Percentiles rank a stretch among this genome's conserved stretches.
phyloP scores from a whole-genome alignment of 2,888 invertebrate species.

The Saturnia pavonia region DNA sequence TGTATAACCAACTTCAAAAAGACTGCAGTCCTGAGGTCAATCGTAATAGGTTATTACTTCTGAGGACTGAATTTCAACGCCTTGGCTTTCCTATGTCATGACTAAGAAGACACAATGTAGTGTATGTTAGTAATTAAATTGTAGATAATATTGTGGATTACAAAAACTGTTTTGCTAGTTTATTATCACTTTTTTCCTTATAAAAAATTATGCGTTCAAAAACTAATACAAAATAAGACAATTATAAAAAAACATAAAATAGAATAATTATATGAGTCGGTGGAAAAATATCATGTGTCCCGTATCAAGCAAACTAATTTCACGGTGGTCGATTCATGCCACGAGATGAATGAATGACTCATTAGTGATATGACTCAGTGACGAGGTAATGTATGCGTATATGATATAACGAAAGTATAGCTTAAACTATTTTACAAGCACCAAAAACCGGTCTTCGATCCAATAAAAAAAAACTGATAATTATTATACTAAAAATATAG shows the following conservation, averaged over 20 bases:
- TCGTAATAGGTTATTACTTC: no score
- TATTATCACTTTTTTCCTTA: no score
- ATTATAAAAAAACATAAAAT: background rate
- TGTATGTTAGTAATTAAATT: no score
- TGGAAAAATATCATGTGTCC: conserved; percentile 31
- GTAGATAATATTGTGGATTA: no score
- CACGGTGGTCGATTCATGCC: conserved; percentile 42
- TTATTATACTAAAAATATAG: background rate
- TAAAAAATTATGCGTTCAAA: background rate
- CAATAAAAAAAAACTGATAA: background rate
- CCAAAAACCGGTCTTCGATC: background rate
- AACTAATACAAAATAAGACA: background rate
- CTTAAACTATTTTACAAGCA: background rate
- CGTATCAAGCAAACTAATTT: conserved; percentile 27
- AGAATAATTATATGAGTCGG: conserved; percentile 19
- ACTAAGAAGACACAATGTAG: no score
- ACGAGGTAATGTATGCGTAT: conserved; percentile 22
- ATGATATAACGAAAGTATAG: background rate
- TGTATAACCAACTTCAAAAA: no score
- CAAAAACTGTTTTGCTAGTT: no score
- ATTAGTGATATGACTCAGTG: conserved; percentile 44
- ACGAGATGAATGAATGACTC: conserved; percentile 52
- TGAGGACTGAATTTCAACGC: no score
- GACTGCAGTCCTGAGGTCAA: no score
- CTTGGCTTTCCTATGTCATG: no score